Percentiles rank a stretch among this genome's conserved stretches.
phyloP scores from a whole-genome alignment of 2,888 invertebrate species.

The Muscina levida region DNA sequence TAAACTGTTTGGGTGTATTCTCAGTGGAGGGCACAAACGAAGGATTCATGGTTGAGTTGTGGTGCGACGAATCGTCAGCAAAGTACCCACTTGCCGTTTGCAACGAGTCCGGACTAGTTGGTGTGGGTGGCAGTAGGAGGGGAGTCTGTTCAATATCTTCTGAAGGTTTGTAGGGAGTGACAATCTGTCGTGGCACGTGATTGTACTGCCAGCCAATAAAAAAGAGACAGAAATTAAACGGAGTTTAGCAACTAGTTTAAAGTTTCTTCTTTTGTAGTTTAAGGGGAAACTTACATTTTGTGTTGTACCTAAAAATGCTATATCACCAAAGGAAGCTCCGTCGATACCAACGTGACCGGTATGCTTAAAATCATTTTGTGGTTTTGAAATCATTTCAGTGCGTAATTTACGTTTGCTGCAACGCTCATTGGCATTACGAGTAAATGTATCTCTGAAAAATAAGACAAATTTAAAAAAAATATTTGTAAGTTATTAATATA shows the following conservation, averaged over 20 bases:
- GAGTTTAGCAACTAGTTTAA: neutral
- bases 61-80: constrained; percentile 72
- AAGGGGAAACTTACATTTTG: constrained; percentile 76
- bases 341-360: constrained; percentile 97
- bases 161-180: constrained; percentile 93
- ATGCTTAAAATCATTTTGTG: constrained; percentile 98
- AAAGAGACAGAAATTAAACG: neutral
- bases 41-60: constrained; percentile 78
- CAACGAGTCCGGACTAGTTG: constrained; percentile 79
- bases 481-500: too few species aligned
- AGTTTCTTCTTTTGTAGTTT: neutral
- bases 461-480: neutral
- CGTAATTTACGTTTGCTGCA: constrained; percentile 85
- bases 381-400: constrained; percentile 97
- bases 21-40: constrained; percentile 79
- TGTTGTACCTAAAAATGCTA: constrained; percentile 82
- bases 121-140: constrained; percentile 82
- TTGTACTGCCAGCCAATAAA: constrained; percentile 82
- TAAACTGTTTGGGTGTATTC: constrained; percentile 77
- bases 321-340: constrained; percentile 98
- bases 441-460: constrained; percentile 82
- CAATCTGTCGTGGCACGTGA: constrained; percentile 92
- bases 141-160: constrained; percentile 89
- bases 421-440: constrained; percentile 81
- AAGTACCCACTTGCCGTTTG: constrained; percentile 80